phyloP scores from a whole-genome alignment of 2,888 invertebrate species.

The Diabrotica balteata region DNA sequence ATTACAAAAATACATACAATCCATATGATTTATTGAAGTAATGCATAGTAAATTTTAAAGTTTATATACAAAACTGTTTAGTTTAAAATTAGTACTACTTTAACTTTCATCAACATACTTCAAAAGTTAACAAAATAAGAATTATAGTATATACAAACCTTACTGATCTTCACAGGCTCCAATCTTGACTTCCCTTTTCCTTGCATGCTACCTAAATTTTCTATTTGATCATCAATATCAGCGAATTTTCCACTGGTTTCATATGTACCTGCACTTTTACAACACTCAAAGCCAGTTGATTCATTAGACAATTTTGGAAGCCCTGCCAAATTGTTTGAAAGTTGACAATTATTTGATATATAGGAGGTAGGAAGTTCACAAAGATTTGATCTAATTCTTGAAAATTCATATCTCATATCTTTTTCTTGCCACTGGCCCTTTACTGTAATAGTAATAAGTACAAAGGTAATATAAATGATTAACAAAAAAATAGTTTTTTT shows the following conservation, averaged over 20 bases:
- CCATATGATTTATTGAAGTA: no score
- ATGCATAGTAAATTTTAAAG: no score
- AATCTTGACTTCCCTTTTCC: conserved; percentile 33
- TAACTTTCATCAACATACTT: no score
- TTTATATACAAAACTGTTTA: no score
- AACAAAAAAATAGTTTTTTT: no score
- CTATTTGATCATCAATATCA: conserved; percentile 41
- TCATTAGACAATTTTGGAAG: conserved; percentile 47
- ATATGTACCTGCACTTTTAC: conserved; percentile 49
- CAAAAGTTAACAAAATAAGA: no score
- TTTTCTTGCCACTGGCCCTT: conserved; percentile 47
- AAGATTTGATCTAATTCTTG: conserved; percentile 53
- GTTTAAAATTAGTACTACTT: no score
- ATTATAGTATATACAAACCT: conserved; percentile 7
- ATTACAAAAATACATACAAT: no score
- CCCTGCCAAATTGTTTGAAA: conserved; percentile 38
- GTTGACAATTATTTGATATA: conserved; percentile 58
- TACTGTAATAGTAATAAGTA: not conserved
- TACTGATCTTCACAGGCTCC: conserved; percentile 28
- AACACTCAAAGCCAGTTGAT: conserved; percentile 44
- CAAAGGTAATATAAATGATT: no score
- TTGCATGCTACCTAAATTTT: conserved; percentile 43
- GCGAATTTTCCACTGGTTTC: conserved; percentile 47
- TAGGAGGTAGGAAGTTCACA: conserved; percentile 59
- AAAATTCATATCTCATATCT: conserved; percentile 47